phyloP scores from a whole-genome alignment of 2,113 vertebrate genomes.

The Ictalurus punctatus region DNA sequence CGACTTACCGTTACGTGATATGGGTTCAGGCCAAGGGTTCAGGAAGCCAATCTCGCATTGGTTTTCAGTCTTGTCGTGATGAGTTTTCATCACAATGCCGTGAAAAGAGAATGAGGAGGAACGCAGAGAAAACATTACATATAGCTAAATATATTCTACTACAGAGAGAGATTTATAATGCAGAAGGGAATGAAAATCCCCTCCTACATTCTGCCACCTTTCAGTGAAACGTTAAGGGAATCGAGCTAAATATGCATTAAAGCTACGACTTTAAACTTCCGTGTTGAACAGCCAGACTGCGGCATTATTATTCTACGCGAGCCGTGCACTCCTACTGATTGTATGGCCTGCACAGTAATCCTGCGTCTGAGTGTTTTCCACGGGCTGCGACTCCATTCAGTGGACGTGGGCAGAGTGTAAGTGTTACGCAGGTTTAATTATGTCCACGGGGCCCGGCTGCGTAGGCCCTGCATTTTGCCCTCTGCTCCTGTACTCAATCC shows the following conservation, averaged over 20 bases:
- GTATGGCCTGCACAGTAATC: conserved; percentile 56
- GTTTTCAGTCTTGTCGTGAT: not conserved
- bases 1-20: not conserved
- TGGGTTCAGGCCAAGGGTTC: not conserved
- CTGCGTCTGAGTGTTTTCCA: conserved; percentile 67
- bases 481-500: conserved; percentile 71
- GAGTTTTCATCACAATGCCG: not conserved
- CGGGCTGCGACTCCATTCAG: conserved; percentile 57
- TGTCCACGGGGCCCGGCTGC: conserved; percentile 75
- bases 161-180: not conserved
- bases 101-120: not conserved
- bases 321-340: conserved; percentile 63
- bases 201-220: not conserved
- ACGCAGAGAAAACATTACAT: not conserved
- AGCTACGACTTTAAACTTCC: not conserved
- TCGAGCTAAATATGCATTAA: conserved; percentile 32
- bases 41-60: not conserved
- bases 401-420: conserved; percentile 66
- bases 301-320: conserved; percentile 60
- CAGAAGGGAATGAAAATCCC: not conserved
- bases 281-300: conserved; percentile 51
- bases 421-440: conserved; percentile 81
- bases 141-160: not conserved
- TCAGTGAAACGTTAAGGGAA: not conserved
- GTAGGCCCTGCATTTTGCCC: conserved; percentile 68